phyloP scores from a whole-genome alignment of 2,113 vertebrate genomes.

The Ptychochromis oligacanthus region DNA sequence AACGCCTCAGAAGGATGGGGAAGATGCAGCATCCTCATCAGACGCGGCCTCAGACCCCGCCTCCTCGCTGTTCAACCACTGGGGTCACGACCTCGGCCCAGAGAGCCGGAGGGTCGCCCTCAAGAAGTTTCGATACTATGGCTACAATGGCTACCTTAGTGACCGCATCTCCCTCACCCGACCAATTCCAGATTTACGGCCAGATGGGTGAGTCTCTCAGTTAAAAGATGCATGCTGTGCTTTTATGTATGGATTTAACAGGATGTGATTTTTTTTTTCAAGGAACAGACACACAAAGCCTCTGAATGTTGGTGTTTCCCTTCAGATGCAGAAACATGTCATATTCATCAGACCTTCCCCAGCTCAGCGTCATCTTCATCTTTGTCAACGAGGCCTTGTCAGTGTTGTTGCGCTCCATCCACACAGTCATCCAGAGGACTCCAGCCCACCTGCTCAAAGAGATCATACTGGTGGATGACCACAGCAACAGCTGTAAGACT shows the following conservation, averaged over 20 bases:
- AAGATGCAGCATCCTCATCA: slow-evolving; percentile 69
- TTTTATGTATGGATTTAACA: neutral
- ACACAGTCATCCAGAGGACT: slow-evolving; percentile 89
- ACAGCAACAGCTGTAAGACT: slow-evolving; percentile 89
- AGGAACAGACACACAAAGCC: neutral
- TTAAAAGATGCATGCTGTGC: accelerated
- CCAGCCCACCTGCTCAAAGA: slow-evolving; percentile 93
- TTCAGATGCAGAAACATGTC: slow-evolving; percentile 92
- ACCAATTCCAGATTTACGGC: slow-evolving; percentile 88
- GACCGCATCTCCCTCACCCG: slow-evolving; percentile 91
- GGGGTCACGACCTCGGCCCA: slow-evolving; percentile 92
- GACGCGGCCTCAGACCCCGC: slow-evolving; percentile 82
- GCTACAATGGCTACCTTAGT: slow-evolving; percentile 96
- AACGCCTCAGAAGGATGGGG: slow-evolving; percentile 85
- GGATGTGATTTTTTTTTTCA: neutral
- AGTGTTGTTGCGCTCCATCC: slow-evolving; percentile 92
- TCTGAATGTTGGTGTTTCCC: neutral
- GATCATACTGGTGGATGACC: slow-evolving; percentile 95
- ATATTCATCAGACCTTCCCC: slow-evolving; percentile 88
- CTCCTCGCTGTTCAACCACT: slow-evolving; percentile 90
- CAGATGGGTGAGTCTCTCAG: slow-evolving; percentile 83
- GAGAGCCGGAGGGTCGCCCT: slow-evolving; percentile 87
- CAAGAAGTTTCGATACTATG: slow-evolving; percentile 95
- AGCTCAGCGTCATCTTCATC: slow-evolving; percentile 95
- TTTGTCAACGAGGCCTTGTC: slow-evolving; percentile 96